A percentile compares a stretch with the other conserved stretches of the same genome.
Evolutionary conservation across 2,888 invertebrate genomes (phyloP).

Genomic region (Xylota sylvarum): DNA sequence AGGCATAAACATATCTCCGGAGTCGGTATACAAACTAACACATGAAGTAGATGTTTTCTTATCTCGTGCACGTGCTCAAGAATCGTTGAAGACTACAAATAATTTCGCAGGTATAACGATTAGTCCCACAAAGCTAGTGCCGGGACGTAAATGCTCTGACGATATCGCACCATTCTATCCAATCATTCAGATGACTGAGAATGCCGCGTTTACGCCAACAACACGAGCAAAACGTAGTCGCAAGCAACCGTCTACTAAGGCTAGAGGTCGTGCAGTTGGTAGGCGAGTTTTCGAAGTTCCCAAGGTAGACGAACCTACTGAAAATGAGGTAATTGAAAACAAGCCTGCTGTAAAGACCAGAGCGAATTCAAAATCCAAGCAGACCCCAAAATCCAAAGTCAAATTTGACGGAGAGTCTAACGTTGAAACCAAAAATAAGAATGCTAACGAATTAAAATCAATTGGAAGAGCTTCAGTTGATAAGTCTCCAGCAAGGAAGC

Average conservation of each 20-base stretch:
- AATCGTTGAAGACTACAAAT: background rate
- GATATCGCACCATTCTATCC: conserved; percentile 31
- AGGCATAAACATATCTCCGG: background rate
- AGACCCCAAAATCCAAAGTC: background rate
- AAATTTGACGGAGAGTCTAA: background rate
- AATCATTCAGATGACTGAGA: conserved; percentile 30
- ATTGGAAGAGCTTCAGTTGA: background rate
- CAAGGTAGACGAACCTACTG: background rate
- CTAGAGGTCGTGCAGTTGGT: background rate
- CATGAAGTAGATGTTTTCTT: conserved; percentile 19
- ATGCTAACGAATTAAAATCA: background rate
- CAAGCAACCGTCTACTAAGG: background rate
- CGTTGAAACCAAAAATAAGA: background rate
- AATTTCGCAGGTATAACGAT: background rate
- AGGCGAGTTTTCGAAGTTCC: background rate
- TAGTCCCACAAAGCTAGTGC: background rate
- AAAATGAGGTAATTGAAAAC: background rate
- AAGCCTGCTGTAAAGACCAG: background rate
- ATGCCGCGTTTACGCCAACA: conserved; percentile 15
- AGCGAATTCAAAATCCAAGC: background rate
- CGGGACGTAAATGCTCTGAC: background rate
- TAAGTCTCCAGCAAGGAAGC: background rate
- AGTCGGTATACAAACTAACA: conserved; percentile 8
- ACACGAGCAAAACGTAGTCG: conserved; percentile 4
- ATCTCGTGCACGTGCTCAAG: background rate